Evolutionary conservation across 2,888 invertebrate species (phyloP).

Genomic region (Microctonus aethiopoides): DNA sequence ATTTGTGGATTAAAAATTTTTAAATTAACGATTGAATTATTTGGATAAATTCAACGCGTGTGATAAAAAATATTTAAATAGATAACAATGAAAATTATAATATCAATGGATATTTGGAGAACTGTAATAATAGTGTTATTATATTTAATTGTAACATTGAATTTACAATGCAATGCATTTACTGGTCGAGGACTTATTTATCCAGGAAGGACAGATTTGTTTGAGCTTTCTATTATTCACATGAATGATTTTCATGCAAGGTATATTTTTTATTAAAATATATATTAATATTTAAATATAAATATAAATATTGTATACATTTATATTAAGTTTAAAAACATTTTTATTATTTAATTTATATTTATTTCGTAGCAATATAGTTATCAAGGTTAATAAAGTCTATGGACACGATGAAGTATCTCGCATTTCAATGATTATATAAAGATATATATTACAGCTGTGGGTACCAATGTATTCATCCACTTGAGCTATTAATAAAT

Average conservation of each 20-base stretch:
- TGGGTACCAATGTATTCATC: background rate
- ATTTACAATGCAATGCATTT: slow-evolving; percentile 44
- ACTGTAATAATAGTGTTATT: background rate
- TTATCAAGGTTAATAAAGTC: background rate
- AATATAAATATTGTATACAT: background rate
- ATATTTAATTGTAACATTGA: slow-evolving; percentile 22
- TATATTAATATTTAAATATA: background rate
- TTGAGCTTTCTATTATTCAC: slow-evolving; percentile 71
- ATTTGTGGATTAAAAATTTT: too few species aligned
- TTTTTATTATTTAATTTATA: background rate
- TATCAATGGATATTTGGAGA: background rate
- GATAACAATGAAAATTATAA: background rate
- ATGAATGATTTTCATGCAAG: slow-evolving; percentile 73
- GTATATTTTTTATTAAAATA: slow-evolving; percentile 57
- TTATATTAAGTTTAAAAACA: too few species aligned
- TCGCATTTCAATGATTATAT: too few species aligned
- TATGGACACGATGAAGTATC: background rate
- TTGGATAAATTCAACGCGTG: too few species aligned
- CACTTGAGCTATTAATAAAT: background rate
- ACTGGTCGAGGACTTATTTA: slow-evolving; percentile 49
- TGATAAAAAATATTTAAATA: background rate
- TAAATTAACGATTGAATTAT: too few species aligned
- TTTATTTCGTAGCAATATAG: background rate
- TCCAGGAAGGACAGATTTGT: slow-evolving; percentile 64
- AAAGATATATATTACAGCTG: background rate